A percentile compares a stretch with the other conserved stretches of the same genome.
phyloP scores from a whole-genome alignment of 1,140 invertebrate species.

The Oedothorax gibbosus region DNA sequence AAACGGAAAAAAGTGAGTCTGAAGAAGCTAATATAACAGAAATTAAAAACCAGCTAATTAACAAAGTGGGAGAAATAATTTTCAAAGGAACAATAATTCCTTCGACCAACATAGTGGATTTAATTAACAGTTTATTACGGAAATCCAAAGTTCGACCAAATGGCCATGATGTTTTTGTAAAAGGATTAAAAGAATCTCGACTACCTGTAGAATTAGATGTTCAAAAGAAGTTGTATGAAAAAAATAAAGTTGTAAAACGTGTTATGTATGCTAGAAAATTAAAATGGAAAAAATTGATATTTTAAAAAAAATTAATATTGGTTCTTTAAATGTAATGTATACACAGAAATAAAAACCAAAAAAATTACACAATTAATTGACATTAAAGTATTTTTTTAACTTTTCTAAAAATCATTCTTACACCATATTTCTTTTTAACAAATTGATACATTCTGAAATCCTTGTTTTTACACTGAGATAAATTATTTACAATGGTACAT shows the following conservation, averaged over 20 bases:
- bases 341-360: neutral
- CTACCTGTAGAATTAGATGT: neutral
- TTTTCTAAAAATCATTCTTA: conserved; percentile 18
- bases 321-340: neutral
- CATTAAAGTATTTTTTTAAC: neutral
- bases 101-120: neutral
- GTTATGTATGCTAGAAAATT: too few species aligned
- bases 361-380: neutral
- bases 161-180: neutral
- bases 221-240: too few species aligned
- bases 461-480: neutral
- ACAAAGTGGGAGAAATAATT: conserved; percentile 24
- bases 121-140: neutral
- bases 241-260: too few species aligned
- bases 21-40: neutral
- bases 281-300: conserved; percentile 2
- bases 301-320: neutral
- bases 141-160: neutral
- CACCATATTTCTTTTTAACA: conserved; percentile 24
- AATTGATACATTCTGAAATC: conserved; percentile 15
- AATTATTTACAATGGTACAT: neutral
- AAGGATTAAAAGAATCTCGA: neutral
- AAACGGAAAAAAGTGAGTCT: neutral
- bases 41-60: neutral
- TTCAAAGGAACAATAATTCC: neutral